Base-by-base conservation (phyloP, 2,888 invertebrate genomes). In the Idaea aversata region DNA sequence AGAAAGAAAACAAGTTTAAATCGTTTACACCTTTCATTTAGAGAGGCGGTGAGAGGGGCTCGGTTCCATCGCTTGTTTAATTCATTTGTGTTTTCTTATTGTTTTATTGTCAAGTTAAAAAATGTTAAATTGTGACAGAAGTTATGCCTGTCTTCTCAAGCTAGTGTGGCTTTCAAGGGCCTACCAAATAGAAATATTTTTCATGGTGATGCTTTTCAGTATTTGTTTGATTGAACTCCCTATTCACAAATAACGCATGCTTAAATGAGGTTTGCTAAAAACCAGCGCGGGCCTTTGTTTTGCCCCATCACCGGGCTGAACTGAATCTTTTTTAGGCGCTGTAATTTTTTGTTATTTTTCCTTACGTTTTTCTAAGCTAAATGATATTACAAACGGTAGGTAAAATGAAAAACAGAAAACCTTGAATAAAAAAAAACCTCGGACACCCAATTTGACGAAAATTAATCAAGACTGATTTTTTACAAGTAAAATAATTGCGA, bases 31-130 rank as follows among this genome's bases (percentile, higher is more conserved):
- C 80, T 81, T 82, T 82, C 82, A 69, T 77, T 80, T 79, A 77
- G 81, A 81, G 81, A 81, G 81, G 82, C 74, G 72, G 64, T 70
- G 73, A 72, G 79, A 82, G 77, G 77, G 79, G 78, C 72, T 67
- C 69, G 71, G 76, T 77, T 77, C 75, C 71, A 59, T 69, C 67
- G 70, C 70, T 72, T 72, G 70, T 65, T 67, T 69, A 65, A 67
- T 10, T 47, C 2, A 47, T 47, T 47, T 47, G 47, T 47, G 13
- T 13, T 7, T 5, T 47, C 13, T 47, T 13, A 47, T 47, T 47
- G 47, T 47, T 47, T 47, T 47, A 10, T 13, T 7, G 47, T 13
- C 47, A 47, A 47, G 47, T 47, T 47, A 47, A 25, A 25, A 47
- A 10, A 10, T 47, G 47, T 47, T 47, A 7, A 47, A 47, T 47